Evolutionary conservation across 1,140 invertebrate species (phyloP), one percentile per base, ranked within the genome.

Genomic region (Drosophila ogumai): DNA sequence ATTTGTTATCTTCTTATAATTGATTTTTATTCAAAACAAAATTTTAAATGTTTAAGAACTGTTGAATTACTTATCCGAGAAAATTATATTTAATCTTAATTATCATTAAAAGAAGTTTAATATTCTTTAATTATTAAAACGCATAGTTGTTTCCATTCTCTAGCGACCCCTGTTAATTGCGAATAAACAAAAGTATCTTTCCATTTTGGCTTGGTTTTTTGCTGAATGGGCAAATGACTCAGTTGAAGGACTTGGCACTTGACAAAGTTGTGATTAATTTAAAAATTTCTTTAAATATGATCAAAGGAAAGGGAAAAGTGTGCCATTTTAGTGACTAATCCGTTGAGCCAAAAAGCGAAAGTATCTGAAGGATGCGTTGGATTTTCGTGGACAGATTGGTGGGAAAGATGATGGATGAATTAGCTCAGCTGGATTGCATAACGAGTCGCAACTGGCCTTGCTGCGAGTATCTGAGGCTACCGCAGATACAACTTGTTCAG

Each of bases 401-500:
- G 41, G n/a, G 5, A 25, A 44, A 15, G 52, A 66, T 32, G 25
- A 72, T 72, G 69, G 69, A 50, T 72, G 44, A 72, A 72, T 72
- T 47, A 22, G 36, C 44, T 41, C 36, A 47, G 34, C 46, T 56
- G 43, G 47, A 61, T 64, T 73, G 60, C 80, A 73, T 85, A 81
- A 43, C 19, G 43, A 36, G 47, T 17, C 9, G 47, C 49, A 46
- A 60, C 46, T 68, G 77, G 65, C 81, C 81, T 85, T 85, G 66
- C 59, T 36, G 7, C 32, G 32, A 22, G 50, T 34, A 52, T 50
- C 28, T 25, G 3, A 63, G 2, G 40, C n/a, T 7, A 15, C 3
- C 44, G 44, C 25, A 76, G 52, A 55, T 55, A 55, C 32, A 76
- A 65, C 80, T 74, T 28, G 15, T 52, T 25, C 43, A 49, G 22